Evolutionary conservation across 2,797 vertebrate genomes (phyloP).

Genomic region (Spea hammondii): DNA sequence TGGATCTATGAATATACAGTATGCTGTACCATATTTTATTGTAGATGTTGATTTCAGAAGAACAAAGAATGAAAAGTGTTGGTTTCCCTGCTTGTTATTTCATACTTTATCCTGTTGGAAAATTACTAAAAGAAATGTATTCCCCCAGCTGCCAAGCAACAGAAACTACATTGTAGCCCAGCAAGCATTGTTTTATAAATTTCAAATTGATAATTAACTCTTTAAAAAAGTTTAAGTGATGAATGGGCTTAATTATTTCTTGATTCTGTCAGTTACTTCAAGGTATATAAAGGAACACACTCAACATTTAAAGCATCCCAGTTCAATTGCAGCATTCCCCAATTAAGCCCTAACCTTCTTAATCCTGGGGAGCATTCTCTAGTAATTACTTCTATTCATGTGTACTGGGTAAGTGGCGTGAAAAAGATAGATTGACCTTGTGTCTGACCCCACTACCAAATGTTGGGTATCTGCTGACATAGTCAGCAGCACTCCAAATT

Average conservation of each 20-base stretch:
- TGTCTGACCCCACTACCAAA: conserved; percentile 18
- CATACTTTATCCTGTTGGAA: no score
- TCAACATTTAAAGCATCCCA: neutral
- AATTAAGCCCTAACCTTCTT: conserved; percentile 2
- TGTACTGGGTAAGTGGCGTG: conserved; percentile 11
- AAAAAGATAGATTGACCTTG: conserved; percentile 37
- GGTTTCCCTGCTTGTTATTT: no score
- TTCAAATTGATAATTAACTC: no score
- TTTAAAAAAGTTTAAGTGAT: neutral
- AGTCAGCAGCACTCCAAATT: neutral
- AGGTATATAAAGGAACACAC: neutral
- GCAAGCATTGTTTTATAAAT: no score
- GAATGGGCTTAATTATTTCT: neutral
- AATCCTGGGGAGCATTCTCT: conserved; percentile 20
- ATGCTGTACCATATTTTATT: no score
- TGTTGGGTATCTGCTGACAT: neutral
- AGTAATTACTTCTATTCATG: conserved; percentile 44
- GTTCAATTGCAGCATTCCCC: conserved; percentile 26
- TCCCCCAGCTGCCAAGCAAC: no score
- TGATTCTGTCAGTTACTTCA: neutral
- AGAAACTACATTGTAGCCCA: no score
- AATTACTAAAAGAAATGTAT: no score
- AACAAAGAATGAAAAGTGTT: no score
- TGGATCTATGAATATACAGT: no score
- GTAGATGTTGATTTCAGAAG: no score